Evolutionary conservation across 2,888 invertebrate species (phyloP).

Genomic region (Drosophila antonietae): DNA sequence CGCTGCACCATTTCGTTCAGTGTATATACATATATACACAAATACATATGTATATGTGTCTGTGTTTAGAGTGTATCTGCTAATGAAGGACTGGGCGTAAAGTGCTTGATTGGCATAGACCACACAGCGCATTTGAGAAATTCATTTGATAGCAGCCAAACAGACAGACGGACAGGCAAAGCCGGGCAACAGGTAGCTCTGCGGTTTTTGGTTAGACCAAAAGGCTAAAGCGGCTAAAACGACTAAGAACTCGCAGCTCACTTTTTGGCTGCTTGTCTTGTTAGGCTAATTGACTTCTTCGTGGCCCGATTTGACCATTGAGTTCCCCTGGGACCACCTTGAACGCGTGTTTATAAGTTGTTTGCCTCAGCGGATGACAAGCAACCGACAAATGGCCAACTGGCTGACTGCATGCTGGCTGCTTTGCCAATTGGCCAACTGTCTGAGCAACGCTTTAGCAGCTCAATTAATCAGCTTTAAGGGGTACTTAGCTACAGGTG

Average conservation of each 20-base stretch:
- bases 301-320: conserved; percentile 45
- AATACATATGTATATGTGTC: not conserved
- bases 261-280: conserved; percentile 73
- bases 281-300: conserved; percentile 82
- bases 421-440: conserved; percentile 28
- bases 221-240: conserved; percentile 2
- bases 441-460: conserved; percentile 61
- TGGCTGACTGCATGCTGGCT: conserved; percentile 19
- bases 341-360: conserved; percentile 61
- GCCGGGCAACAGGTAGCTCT: conserved; percentile 37
- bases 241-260: conserved; percentile 20
- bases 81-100: conserved; percentile 77
- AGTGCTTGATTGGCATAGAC: conserved; percentile 80
- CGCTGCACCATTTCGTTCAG: conserved; percentile 10
- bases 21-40: not conserved
- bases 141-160: conserved; percentile 63
- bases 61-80: conserved; percentile 25
- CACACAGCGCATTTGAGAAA: conserved; percentile 69
- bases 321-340: conserved; percentile 60
- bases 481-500: conserved; percentile 62
- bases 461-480: conserved; percentile 73
- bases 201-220: conserved; percentile 42
- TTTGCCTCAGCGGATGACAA: conserved; percentile 59
- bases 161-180: conserved; percentile 30
- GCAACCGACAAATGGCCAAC: conserved; percentile 29